Evolutionary conservation across 2,797 vertebrate species (phyloP).

Genomic region (Melanogrammus aeglefinus): DNA sequence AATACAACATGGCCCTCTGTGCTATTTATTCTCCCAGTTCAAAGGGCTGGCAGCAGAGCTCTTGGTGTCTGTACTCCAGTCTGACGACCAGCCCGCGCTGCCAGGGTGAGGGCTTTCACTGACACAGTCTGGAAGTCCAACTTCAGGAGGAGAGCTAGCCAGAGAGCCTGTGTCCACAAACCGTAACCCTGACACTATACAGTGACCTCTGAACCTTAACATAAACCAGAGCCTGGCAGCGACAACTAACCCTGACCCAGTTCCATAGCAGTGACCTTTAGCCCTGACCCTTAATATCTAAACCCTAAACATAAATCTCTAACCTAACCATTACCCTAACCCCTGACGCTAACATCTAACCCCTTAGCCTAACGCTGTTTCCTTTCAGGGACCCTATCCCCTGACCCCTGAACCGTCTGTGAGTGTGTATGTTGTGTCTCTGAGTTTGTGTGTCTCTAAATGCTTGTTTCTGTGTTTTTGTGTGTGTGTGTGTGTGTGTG

Average conservation of each 20-base stretch:
- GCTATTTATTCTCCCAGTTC: constrained; percentile 91
- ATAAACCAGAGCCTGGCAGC: background rate
- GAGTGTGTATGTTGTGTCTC: background rate
- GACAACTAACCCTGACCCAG: background rate
- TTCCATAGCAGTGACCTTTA: background rate
- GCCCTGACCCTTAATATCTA: constrained; percentile 16
- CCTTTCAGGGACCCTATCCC: no score
- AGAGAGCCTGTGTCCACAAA: background rate
- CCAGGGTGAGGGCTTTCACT: constrained; percentile 63
- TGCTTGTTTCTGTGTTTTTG: background rate
- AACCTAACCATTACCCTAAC: background rate
- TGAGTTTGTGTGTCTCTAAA: background rate
- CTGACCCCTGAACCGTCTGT: background rate
- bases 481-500: background rate
- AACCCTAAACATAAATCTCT: background rate
- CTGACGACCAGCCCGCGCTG: constrained; percentile 72
- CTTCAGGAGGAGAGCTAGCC: background rate
- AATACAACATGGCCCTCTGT: constrained; percentile 81
- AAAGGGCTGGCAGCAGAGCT: constrained; percentile 84
- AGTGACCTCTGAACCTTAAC: constrained; percentile 68
- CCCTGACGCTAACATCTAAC: constrained; percentile 22
- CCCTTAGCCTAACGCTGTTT: background rate
- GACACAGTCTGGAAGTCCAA: background rate
- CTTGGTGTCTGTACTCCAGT: constrained; percentile 79
- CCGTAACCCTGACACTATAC: background rate